phyloP scores from a whole-genome alignment of 2,797 vertebrate genomes.

The Scyliorhinus canicula region DNA sequence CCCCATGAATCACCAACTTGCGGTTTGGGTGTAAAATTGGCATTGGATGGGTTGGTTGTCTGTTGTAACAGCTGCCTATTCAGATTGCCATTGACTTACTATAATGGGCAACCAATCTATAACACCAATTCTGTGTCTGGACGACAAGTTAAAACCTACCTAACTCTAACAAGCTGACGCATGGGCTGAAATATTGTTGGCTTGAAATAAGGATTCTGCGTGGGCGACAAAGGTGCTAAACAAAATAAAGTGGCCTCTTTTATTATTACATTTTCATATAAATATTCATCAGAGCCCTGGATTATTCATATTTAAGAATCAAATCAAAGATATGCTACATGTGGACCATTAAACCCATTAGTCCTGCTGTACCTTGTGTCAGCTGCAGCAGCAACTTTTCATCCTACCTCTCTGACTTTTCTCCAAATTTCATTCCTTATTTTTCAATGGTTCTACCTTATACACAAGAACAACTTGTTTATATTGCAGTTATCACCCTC shows the following conservation, averaged over 20 bases:
- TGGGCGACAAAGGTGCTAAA: too few relatives aligned
- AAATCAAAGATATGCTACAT: background rate
- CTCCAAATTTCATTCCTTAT: background rate
- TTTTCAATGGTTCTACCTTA: background rate
- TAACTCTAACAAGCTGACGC: background rate
- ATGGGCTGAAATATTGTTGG: background rate
- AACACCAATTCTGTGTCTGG: background rate
- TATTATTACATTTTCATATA: too few relatives aligned
- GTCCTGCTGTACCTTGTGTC: too few relatives aligned
- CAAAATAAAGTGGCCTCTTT: too few relatives aligned
- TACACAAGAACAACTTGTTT: background rate
- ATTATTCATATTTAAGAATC: background rate
- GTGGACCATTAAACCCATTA: background rate
- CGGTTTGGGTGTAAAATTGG: too few relatives aligned
- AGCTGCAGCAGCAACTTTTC: too few relatives aligned
- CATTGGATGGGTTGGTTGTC: background rate
- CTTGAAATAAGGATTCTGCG: background rate
- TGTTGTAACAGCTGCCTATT: background rate
- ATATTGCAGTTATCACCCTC: background rate
- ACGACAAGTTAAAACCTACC: background rate
- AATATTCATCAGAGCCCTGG: background rate
- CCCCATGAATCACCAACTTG: background rate
- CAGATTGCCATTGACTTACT: background rate
- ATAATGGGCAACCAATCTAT: background rate
- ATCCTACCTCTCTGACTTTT: too few relatives aligned